These are phyloP conservation scores for Sorex araneus DNA, from an alignment of 2,113 vertebrate genomes.

Conservation along the genomic window DNA sequence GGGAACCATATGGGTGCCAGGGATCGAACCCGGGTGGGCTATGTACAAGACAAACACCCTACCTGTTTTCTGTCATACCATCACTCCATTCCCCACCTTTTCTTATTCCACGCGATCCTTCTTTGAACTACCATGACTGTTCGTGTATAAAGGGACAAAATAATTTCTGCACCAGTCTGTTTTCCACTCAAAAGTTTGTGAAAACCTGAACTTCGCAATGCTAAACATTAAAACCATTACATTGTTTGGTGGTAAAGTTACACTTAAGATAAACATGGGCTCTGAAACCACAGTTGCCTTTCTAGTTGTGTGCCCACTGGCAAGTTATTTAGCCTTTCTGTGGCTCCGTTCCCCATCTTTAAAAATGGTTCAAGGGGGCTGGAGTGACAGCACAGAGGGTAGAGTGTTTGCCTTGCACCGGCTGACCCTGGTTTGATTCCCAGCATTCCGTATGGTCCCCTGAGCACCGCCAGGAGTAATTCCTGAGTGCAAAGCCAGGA, in stretches of 20 bases:
- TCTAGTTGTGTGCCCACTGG: neutral
- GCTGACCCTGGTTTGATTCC: no score
- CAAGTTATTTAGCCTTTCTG: conserved; percentile 39
- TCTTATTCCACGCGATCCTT: neutral
- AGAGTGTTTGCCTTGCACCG: no score
- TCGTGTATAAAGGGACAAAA: neutral
- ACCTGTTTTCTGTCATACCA: neutral
- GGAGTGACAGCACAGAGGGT: no score
- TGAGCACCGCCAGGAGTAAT: no score
- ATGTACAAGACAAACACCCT: no score
- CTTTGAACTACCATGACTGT: no score
- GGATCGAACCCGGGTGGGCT: no score
- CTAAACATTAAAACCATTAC: no score
- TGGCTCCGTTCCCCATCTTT: neutral
- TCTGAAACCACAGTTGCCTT: neutral
- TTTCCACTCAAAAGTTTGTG: conserved; percentile 44
- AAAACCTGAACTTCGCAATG: neutral
- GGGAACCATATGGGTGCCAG: no score
- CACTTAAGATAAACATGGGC: neutral
- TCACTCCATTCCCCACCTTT: neutral
- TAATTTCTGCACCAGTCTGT: conserved; percentile 6
- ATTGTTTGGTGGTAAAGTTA: no score
- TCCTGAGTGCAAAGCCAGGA: no score
- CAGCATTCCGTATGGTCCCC: no score
- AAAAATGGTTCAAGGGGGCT: neutral